These are phyloP conservation scores for Gopherus evgoodei DNA, from an alignment of 2,113 vertebrate species.

Conservation along the genomic window DNA sequence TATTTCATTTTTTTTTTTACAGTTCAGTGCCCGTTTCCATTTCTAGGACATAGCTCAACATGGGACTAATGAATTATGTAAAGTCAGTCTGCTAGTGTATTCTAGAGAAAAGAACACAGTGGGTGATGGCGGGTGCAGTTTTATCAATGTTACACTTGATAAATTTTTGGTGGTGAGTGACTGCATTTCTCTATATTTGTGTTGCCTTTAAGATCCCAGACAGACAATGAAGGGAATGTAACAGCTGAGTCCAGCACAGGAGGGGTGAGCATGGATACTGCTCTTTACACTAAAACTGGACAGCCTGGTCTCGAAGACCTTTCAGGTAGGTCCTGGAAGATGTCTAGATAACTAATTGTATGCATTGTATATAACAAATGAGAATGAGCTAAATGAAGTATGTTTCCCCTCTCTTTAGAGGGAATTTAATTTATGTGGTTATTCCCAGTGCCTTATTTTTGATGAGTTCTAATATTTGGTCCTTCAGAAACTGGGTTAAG, in stretches of 20 bases:
- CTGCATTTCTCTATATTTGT: slow-evolving; percentile 8
- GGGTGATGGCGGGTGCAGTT: slow-evolving; percentile 18
- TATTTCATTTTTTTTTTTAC: slow-evolving; percentile 73
- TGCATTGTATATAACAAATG: not conserved
- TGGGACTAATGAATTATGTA: slow-evolving; percentile 80
- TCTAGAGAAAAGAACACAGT: slow-evolving; percentile 33
- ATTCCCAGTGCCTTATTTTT: not conserved
- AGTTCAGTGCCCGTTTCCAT: slow-evolving; percentile 69
- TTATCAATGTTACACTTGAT: not conserved
- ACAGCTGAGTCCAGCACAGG: slow-evolving; percentile 82
- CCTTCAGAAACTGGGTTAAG: accelerated
- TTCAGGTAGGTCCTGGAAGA: slow-evolving; percentile 79
- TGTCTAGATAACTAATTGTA: not conserved
- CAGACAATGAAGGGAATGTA: slow-evolving; percentile 88
- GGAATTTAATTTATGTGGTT: not conserved
- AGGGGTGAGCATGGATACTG: slow-evolving; percentile 83
- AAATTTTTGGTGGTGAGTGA: not conserved
- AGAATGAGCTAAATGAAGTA: not conserved
- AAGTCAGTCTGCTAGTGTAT: slow-evolving; percentile 49
- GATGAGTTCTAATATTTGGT: accelerated
- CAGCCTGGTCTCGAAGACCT: slow-evolving; percentile 90
- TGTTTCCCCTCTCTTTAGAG: not conserved
- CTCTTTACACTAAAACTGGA: slow-evolving; percentile 87
- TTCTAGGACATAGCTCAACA: slow-evolving; percentile 69
- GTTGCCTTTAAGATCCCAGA: slow-evolving; percentile 89